Base-by-base conservation (phyloP, 2,888 invertebrate genomes). In the Thumatha senex region DNA sequence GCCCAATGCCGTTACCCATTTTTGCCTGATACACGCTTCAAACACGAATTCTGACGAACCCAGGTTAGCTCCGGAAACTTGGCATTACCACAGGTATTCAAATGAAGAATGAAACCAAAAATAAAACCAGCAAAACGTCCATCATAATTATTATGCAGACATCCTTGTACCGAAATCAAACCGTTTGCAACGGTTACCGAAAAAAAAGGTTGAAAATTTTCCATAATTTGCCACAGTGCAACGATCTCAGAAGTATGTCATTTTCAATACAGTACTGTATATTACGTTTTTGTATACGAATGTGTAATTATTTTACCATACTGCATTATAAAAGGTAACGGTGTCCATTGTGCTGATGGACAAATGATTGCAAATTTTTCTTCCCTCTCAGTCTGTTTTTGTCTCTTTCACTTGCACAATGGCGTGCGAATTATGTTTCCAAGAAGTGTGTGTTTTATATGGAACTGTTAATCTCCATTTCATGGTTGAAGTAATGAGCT, bases 231-330 rank as follows among this genome's bases (percentile, higher is more conserved):
- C 8, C 51, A 52, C 68, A 66, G 67, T 67, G 67, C 67, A 67
- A 67, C 54, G 69, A 51, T 61, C 67, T 66, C 56, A 45, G 47
- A 68, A 68, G 56, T 69, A 51, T 67, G 66, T 56, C 63, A 69
- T 66, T 61, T 69, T 61, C 65, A 67, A 66, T 63, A 65, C 68
- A 64, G 61, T 63, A 67, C 65, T 43, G 64, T 67, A 44, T 40
- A 51, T 40, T 61, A 68, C 15, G 24, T 31, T 76, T 31, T 80
- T 76, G 76, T 74, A 80, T 82, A 82, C 76, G 78, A 82, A 84
- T 80, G 79, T 84, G 76, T 85, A 84, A 87, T 87, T 86, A 87
- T 86, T n/a, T 82, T 79, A 74, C 74, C 82, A 80, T 84, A 80
- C 84, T 84, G 82, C 80, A 77, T 80, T 76, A 81, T 81, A 75